A percentile compares a stretch with the other conserved stretches of the same genome.
These are phyloP conservation scores for Enteromius thamalakanensis DNA, from an alignment of 2,797 vertebrate species.

Conservation along the genomic window DNA sequence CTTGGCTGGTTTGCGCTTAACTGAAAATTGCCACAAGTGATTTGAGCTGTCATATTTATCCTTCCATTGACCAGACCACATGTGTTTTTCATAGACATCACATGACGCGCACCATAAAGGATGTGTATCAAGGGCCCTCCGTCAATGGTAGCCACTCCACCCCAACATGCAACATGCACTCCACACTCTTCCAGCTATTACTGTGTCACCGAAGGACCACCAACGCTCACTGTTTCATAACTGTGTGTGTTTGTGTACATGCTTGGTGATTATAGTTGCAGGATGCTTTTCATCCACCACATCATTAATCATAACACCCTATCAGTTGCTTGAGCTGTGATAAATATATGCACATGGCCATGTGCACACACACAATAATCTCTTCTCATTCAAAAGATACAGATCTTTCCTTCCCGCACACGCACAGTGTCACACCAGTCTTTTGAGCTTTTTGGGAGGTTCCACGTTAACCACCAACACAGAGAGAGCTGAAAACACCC, in stretches of 20 bases:
- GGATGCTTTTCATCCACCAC: conserved; percentile 58
- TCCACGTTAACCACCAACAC: conserved; percentile 26
- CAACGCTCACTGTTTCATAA: conserved; percentile 52
- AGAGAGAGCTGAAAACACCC: conserved; percentile 34
- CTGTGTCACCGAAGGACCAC: conserved; percentile 59
- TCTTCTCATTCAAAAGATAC: conserved; percentile 24
- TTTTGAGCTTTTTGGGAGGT: conserved; percentile 47
- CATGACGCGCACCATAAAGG: conserved; percentile 70
- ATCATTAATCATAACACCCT: conserved; percentile 65
- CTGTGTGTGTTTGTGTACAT: conserved; percentile 45
- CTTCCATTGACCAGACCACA: conserved; percentile 74
- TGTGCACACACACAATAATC: conserved; percentile 26
- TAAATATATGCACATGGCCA: conserved; percentile 58
- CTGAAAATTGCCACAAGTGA: conserved; percentile 74
- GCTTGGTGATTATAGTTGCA: conserved; percentile 46
- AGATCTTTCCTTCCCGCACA: background rate
- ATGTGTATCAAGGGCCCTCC: conserved; percentile 71
- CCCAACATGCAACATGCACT: conserved; percentile 33
- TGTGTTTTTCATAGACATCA: conserved; percentile 77
- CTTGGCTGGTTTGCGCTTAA: conserved; percentile 50
- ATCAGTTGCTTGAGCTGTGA: conserved; percentile 70
- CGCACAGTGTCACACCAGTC: conserved; percentile 1
- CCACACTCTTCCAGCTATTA: conserved; percentile 49
- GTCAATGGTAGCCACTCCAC: conserved; percentile 57
- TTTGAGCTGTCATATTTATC: conserved; percentile 75